Evolutionary conservation across 2,888 invertebrate genomes (phyloP).

Genomic region (Clostera curtula): DNA sequence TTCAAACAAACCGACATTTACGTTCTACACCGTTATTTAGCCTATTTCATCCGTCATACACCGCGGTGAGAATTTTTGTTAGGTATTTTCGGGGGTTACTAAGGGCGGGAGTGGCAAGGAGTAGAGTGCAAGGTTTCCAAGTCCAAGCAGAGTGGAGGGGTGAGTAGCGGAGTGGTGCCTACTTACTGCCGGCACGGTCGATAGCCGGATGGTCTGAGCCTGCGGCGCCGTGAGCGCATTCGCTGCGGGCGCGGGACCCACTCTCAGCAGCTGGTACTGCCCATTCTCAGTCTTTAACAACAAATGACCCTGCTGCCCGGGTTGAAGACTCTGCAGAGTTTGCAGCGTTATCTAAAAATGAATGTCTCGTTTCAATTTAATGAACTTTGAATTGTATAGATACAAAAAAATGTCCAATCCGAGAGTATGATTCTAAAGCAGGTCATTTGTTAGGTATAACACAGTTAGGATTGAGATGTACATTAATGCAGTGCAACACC

Average conservation of each 20-base stretch:
- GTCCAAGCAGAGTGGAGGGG: constrained; percentile 12
- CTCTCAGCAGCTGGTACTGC: constrained; percentile 93
- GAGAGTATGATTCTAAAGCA: constrained; percentile 33
- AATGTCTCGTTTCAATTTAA: constrained; percentile 57
- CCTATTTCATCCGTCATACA: too few relatives aligned
- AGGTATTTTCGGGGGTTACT: too few relatives aligned
- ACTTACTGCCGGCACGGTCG: constrained; percentile 92
- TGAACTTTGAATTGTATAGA: constrained; percentile 20
- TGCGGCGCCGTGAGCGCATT: constrained; percentile 73
- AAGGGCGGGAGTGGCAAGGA: too few relatives aligned
- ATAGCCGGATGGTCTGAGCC: constrained; percentile 86
- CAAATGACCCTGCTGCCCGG: constrained; percentile 90
- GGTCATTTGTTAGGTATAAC: constrained; percentile 47
- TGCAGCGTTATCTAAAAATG: constrained; percentile 89
- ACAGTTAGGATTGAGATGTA: constrained; percentile 19
- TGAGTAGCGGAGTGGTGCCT: constrained; percentile 63
- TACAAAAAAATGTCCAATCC: constrained; percentile 18
- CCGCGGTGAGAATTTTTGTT: too few relatives aligned
- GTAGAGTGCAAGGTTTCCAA: constrained; percentile 14
- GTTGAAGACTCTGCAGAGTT: constrained; percentile 89
- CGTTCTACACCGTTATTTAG: too few relatives aligned
- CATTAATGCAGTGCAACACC: constrained; percentile 22
- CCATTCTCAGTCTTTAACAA: constrained; percentile 98
- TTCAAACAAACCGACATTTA: too few relatives aligned
- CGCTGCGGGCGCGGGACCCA: constrained; percentile 85